Evolutionary conservation across 2,113 vertebrate genomes (phyloP), one percentile per base, ranked within the genome.

Genomic region (Sturnira hondurensis): DNA sequence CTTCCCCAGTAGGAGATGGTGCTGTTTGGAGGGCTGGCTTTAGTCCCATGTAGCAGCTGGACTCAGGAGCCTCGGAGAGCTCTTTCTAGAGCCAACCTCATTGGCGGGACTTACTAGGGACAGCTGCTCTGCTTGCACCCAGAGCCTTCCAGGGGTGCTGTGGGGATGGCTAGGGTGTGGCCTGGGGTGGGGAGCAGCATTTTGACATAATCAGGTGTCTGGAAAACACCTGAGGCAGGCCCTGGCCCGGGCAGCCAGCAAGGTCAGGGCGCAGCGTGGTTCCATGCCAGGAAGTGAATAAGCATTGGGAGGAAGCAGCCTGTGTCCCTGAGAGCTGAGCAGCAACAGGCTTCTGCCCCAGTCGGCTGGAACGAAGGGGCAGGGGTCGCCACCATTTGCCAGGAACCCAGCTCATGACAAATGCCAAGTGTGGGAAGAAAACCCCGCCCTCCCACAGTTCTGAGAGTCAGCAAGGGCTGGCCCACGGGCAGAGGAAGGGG

Each of bases 391-490:
- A 90, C 81, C 95, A 94, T 89, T 93, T 61, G 67, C 61, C 31
- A 10, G 92, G 95, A 96, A 95, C 76, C 92, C 85, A 33, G 85
- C 94, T 71, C 24, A 19, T 19, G 83, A 97, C 88, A 81, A 36
- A 96, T 92, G 86, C 94, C 54, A 77, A 95, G 96, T 2, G 38
- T 36, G 89, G 97, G 95, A 97, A 96, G 95, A 96, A 97, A 97
- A 88, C 28, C 63, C 52, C 36, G 41, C 19, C 38, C 36, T 26
- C 76, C 22, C 24, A 54, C 22, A 47, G 82, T 63, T 90, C 78
- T 17, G 1, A 76, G 26, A 41, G 36, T 31, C 7, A 8, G 19
- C 10, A 45, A 65, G 47, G 71, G 41, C 50, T 74, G 11, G 65
- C 43, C 65, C 2, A 12, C 63, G 54, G 36, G 43, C 71, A 74